Evolutionary conservation across 2,797 vertebrate species (phyloP).

Genomic region (Erethizon dorsatum): DNA sequence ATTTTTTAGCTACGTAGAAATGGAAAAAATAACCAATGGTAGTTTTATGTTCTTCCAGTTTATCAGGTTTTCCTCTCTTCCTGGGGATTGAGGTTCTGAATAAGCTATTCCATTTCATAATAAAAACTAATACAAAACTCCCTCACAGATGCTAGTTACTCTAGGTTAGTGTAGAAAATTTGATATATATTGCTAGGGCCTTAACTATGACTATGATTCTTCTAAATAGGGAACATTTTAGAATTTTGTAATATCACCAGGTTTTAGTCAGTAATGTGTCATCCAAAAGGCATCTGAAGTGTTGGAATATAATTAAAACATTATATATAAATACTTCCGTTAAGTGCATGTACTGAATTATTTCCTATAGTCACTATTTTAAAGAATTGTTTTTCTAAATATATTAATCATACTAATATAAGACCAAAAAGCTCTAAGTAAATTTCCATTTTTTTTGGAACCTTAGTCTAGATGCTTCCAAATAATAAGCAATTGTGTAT

Average conservation of each 20-base stretch:
- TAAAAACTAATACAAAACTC: constrained; percentile 44
- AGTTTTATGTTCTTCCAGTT: constrained; percentile 52
- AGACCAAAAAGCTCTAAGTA: constrained; percentile 59
- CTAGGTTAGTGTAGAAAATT: constrained; percentile 53
- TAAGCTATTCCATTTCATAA: constrained; percentile 81
- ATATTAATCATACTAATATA: constrained; percentile 36
- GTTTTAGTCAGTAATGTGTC: constrained; percentile 35
- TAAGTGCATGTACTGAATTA: constrained; percentile 53
- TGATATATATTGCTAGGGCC: not conserved
- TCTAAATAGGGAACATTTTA: constrained; percentile 64
- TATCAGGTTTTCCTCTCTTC: constrained; percentile 58
- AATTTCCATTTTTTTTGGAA: constrained; percentile 14
- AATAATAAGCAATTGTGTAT: constrained; percentile 54
- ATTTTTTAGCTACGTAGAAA: constrained; percentile 85
- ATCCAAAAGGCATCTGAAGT: constrained; percentile 41
- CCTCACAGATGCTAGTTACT: constrained; percentile 28
- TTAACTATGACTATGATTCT: constrained; percentile 58
- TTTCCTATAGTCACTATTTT: constrained; percentile 68
- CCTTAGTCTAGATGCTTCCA: constrained; percentile 14
- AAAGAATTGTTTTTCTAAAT: constrained; percentile 65
- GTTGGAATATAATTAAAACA: constrained; percentile 63
- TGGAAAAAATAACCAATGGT: constrained; percentile 84
- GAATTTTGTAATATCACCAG: constrained; percentile 3
- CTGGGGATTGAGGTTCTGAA: constrained; percentile 75
- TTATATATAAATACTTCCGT: constrained; percentile 53